Evolutionary conservation across 2,797 vertebrate genomes (phyloP), one percentile per base, ranked within the genome.

Genomic region (Apogon hyalosoma): DNA sequence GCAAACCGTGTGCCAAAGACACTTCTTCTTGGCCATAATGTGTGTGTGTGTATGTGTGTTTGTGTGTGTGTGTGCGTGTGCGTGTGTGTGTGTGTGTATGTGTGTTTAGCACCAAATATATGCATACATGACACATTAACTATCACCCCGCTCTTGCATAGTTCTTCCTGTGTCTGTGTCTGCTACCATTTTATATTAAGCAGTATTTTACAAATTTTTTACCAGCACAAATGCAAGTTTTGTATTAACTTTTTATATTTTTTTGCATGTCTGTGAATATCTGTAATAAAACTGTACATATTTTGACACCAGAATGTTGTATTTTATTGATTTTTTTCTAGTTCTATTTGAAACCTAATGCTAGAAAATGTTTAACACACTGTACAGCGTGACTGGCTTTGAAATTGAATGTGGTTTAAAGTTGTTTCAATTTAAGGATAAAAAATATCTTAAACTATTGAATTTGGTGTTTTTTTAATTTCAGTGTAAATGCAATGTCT

Each of bases 281-380:
- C 90, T 92, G 89, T 92, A 94, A 94, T 93, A 94, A 93, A 95
- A 87, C 66, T 93, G 90, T 93, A 93, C 72, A 93, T 91, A 91
- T 66, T 73, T 88, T 85, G 56, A 76, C 46, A 79, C 38, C 54
- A 58, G 48, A 87, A 71, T 75, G n/a, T 69, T 70, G 69, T 66
- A 58, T 74, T 72, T 79, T 33, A 48, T 68, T 71, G 50, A 49
- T 51, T 69, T 74, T 75, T 67, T 70, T 41, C 21, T 48, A 45
- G 11, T 63, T 47, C n/a, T 45, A 50, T 51, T 39, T 1, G 52
- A 42, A 51, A 33, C 8, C 7, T 21, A 0, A 10, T 11, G 4
- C 13, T 33, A 28, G 24, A 28, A 28, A 28, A 28, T 28, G 6
- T 28, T 28, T 3, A 28, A 28, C 24, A 28, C 24, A 28, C 5